phyloP scores from a whole-genome alignment of 2,888 invertebrate genomes.

The Hirtodrosophila confusa region DNA sequence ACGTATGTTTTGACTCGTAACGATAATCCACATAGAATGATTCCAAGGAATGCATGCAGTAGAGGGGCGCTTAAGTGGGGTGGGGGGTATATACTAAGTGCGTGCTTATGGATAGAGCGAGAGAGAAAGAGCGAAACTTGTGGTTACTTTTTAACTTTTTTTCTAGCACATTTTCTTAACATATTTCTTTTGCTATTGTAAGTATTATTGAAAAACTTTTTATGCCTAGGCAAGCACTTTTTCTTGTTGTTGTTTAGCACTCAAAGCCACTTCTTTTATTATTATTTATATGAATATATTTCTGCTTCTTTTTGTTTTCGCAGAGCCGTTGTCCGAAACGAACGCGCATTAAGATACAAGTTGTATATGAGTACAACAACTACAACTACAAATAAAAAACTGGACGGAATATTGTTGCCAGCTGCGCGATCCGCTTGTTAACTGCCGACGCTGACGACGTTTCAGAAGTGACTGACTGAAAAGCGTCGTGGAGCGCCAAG shows the following conservation, averaged over 20 bases:
- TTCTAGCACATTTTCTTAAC: conserved; percentile 54
- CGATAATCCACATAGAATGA: conserved; percentile 75
- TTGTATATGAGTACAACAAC: conserved; percentile 9
- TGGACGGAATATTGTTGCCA: conserved; percentile 44
- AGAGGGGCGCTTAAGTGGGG: conserved; percentile 37
- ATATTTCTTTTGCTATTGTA: conserved; percentile 33
- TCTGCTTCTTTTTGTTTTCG: conserved; percentile 32
- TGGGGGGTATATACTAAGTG: not conserved
- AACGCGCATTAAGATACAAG: conserved; percentile 57
- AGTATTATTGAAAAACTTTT: conserved; percentile 52
- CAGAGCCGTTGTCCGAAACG: conserved; percentile 46
- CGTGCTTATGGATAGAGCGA: conserved; percentile 3
- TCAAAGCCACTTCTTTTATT: conserved; percentile 56
- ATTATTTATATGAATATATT: conserved; percentile 14
- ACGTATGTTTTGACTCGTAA: conserved; percentile 29
- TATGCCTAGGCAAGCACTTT: conserved; percentile 54
- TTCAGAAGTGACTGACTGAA: conserved; percentile 73
- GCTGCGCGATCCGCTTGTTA: conserved; percentile 54
- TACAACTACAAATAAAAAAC: conserved; percentile 33
- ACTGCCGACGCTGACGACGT: conserved; percentile 62
- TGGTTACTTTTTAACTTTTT: conserved; percentile 47
- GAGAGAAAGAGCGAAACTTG: conserved; percentile 32
- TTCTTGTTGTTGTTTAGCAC: conserved; percentile 48
- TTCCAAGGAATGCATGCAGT: conserved; percentile 75
- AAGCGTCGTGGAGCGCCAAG: conserved; percentile 46